These are phyloP conservation scores for Drosophila repletoides DNA, from an alignment of 1,140 invertebrate species.

Conservation along the genomic window DNA sequence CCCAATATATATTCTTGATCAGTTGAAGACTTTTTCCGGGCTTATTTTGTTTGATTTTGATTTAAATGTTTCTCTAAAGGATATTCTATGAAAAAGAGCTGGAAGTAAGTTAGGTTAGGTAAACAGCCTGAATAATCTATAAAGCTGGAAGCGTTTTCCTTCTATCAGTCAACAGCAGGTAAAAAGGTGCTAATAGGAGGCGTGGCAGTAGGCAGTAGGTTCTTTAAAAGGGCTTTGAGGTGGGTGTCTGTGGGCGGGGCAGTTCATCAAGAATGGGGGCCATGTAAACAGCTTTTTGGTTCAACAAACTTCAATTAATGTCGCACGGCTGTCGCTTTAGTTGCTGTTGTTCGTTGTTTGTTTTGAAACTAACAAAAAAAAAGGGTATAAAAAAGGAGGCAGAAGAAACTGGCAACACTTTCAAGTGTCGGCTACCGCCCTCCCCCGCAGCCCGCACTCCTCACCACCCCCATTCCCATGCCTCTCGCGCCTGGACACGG, in stretches of 20 bases:
- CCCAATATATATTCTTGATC: too few species aligned
- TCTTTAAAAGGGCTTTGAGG: neutral
- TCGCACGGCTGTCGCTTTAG: conserved; percentile 56
- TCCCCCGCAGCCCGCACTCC: neutral
- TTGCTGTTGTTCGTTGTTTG: conserved; percentile 51
- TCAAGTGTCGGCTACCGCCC: conserved; percentile 50
- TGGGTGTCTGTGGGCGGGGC: neutral
- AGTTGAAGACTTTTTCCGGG: too few species aligned
- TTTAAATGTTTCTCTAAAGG: too few species aligned
- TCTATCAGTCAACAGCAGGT: conserved; percentile 10
- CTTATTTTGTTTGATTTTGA: too few species aligned
- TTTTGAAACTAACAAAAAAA: conserved; percentile 35
- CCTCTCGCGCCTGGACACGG: neutral
- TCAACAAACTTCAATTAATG: conserved; percentile 79
- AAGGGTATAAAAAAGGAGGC: conserved; percentile 4
- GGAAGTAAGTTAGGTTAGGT: too few species aligned
- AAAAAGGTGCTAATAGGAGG: conserved; percentile 4
- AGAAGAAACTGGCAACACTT: conserved; percentile 64
- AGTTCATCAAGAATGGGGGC: conserved; percentile 29
- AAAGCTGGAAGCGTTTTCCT: too few species aligned
- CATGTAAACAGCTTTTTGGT: conserved; percentile 69
- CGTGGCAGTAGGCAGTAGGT: neutral
- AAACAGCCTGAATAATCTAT: too few species aligned
- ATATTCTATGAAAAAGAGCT: too few species aligned
- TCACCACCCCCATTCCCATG: neutral